Evolutionary conservation across 2,888 invertebrate genomes (phyloP).

Genomic region (Idaea biselata): DNA sequence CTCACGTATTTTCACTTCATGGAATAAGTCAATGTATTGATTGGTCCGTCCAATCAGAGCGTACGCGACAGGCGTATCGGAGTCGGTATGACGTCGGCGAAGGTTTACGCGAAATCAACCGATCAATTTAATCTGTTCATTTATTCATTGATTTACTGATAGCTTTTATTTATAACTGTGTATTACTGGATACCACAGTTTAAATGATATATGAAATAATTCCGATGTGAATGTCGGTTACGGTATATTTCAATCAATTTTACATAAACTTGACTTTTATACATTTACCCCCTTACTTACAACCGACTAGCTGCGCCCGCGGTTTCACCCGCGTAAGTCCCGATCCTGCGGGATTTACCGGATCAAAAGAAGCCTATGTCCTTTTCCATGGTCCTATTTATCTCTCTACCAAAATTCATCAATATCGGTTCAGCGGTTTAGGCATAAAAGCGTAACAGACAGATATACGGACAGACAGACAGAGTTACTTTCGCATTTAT

Average conservation of each 20-base stretch:
- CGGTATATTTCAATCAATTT: background rate
- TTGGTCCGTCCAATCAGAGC: constrained; percentile 42
- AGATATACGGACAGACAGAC: too few relatives aligned
- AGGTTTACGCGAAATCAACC: constrained; percentile 34
- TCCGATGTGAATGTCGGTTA: background rate
- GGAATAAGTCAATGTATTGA: constrained; percentile 30
- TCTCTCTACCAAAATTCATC: too few relatives aligned
- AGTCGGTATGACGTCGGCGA: constrained; percentile 15
- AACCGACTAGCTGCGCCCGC: too few relatives aligned
- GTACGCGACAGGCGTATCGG: constrained; percentile 42
- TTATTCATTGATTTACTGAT: constrained; percentile 17
- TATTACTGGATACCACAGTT: background rate
- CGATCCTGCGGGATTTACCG: too few relatives aligned
- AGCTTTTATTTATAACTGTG: background rate
- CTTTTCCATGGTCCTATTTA: too few relatives aligned
- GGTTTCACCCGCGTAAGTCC: too few relatives aligned
- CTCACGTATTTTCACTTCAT: constrained; percentile 23
- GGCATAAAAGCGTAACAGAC: too few relatives aligned
- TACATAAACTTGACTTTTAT: background rate
- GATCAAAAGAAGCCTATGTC: too few relatives aligned
- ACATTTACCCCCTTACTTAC: too few relatives aligned
- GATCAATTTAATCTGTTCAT: constrained; percentile 34
- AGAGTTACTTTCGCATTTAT: too few relatives aligned
- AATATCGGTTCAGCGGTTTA: too few relatives aligned
- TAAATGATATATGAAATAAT: background rate